A percentile compares a stretch with the other conserved stretches of the same genome.
Conservation (phyloP, 2,888 invertebrate species). For the Spodoptera picta region DNA sequence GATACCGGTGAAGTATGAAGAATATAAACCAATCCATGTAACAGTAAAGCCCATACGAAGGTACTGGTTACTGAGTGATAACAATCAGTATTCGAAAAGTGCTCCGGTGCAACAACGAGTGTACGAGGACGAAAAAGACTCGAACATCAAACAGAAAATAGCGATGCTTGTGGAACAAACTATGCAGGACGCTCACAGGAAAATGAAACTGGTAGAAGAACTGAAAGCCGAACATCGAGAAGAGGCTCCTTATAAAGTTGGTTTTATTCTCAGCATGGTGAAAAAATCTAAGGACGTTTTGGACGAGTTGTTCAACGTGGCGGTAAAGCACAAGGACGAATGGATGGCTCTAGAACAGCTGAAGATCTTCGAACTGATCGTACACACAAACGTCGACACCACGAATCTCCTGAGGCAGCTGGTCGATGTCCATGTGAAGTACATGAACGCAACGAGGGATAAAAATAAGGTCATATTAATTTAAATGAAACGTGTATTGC, state of each 20-base stretch:
- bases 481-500: slow-evolving; percentile 29
- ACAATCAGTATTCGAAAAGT: not conserved
- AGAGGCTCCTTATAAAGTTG: slow-evolving; percentile 70
- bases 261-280: slow-evolving; percentile 77
- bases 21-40: not conserved
- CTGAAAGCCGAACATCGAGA: slow-evolving; percentile 64
- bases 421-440: slow-evolving; percentile 73
- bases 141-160: slow-evolving; percentile 74
- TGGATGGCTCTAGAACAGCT: slow-evolving; percentile 80
- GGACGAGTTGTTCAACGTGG: slow-evolving; percentile 79
- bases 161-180: slow-evolving; percentile 73
- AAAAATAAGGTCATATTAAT: slow-evolving; percentile 66
- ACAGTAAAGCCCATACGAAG: slow-evolving; percentile 30
- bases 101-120: not conserved
- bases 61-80: slow-evolving; percentile 32
- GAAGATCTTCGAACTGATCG: slow-evolving; percentile 79
- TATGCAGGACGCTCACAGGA: slow-evolving; percentile 70
- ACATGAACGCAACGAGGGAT: slow-evolving; percentile 61
- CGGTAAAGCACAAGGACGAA: slow-evolving; percentile 76
- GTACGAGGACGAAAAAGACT: slow-evolving; percentile 62
- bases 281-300: slow-evolving; percentile 76
- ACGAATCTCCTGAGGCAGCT: slow-evolving; percentile 77
- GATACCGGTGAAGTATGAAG: slow-evolving; percentile 8
- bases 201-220: slow-evolving; percentile 65
- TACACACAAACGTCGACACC: slow-evolving; percentile 80